Evolutionary conservation across 2,113 vertebrate genomes (phyloP).

Genomic region (Siphamia tubifer): DNA sequence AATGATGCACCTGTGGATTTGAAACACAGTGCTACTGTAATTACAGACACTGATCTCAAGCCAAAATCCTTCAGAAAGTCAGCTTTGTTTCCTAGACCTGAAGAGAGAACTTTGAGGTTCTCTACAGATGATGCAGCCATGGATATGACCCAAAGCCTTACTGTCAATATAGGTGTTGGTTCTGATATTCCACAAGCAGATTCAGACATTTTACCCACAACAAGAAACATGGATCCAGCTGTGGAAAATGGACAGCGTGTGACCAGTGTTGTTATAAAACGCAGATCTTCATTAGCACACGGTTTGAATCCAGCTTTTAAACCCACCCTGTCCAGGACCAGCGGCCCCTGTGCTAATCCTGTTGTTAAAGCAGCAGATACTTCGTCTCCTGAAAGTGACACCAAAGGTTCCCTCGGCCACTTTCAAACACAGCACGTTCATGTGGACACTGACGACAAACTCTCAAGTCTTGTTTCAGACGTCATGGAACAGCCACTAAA

Average conservation of each 20-base stretch:
- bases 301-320: conserved; percentile 37
- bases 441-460: neutral
- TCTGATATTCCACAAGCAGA: neutral
- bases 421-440: neutral
- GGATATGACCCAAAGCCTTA: neutral
- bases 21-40: neutral
- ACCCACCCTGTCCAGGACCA: conserved; percentile 26
- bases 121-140: neutral
- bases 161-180: conserved; percentile 1
- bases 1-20: neutral
- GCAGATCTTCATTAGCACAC: conserved; percentile 48
- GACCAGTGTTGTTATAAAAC: neutral
- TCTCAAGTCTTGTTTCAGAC: neutral
- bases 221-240: neutral
- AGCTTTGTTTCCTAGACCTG: no score
- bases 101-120: neutral
- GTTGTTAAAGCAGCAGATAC: neutral
- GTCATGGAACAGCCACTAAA: neutral
- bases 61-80: neutral
- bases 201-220: neutral
- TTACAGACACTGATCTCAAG: neutral
- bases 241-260: neutral
- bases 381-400: neutral
- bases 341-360: neutral
- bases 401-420: neutral